phyloP scores from a whole-genome alignment of 2,888 invertebrate species.

The Hirtodrosophila duncani region DNA sequence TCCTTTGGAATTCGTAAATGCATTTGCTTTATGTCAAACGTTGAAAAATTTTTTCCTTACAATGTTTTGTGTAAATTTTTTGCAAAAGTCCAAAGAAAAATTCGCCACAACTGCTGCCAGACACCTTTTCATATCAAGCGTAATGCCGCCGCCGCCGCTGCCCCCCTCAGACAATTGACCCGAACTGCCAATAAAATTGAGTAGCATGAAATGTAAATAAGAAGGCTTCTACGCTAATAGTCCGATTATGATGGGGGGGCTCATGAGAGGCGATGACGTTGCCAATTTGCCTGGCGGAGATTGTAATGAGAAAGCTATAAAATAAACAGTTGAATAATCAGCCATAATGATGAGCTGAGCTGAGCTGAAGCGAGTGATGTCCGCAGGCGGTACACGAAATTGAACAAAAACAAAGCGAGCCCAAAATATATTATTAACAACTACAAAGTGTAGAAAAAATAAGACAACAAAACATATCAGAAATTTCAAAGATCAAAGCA shows the following conservation, averaged over 20 bases:
- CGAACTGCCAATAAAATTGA: slow-evolving; percentile 67
- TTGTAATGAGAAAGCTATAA: slow-evolving; percentile 70
- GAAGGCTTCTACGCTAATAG: slow-evolving; percentile 57
- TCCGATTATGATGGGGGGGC: slow-evolving; percentile 54
- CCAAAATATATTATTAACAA: too few species aligned
- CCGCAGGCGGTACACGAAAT: slow-evolving; percentile 46
- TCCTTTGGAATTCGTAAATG: too few species aligned
- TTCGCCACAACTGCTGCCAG: too few species aligned
- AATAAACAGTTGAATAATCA: slow-evolving; percentile 71
- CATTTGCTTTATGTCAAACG: too few species aligned
- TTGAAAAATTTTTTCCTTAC: too few species aligned
- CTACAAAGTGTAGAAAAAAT: neutral
- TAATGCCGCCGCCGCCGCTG: too few species aligned
- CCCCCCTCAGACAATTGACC: slow-evolving; percentile 68
- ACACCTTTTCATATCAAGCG: slow-evolving; percentile 49
- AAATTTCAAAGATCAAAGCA: slow-evolving; percentile 51
- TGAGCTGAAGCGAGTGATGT: slow-evolving; percentile 31
- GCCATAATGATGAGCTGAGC: slow-evolving; percentile 50
- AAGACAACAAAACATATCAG: slow-evolving; percentile 14
- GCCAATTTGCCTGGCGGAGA: slow-evolving; percentile 45
- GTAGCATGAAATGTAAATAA: slow-evolving; percentile 66
- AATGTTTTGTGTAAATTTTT: too few species aligned
- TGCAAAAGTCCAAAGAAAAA: slow-evolving; percentile 21
- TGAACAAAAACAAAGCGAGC: slow-evolving; percentile 22
- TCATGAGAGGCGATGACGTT: slow-evolving; percentile 50